Conservation (phyloP, 2,113 vertebrate species). For the Eolophus roseicapilla region DNA sequence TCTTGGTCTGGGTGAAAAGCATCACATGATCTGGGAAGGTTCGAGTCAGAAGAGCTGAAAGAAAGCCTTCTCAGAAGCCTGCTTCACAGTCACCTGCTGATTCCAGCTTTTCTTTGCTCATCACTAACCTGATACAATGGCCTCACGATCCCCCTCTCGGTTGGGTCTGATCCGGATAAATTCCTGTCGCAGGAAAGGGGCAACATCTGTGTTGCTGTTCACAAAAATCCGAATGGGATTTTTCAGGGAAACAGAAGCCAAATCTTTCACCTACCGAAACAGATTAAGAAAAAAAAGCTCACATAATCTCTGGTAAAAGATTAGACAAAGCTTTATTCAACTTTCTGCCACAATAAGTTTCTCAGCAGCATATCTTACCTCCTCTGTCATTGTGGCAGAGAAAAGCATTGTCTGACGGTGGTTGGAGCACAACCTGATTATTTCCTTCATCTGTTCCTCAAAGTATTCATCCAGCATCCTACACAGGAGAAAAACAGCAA, state of each 20-base stretch:
- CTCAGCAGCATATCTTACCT: slow-evolving; percentile 73
- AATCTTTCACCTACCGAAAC: slow-evolving; percentile 87
- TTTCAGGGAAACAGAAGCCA: slow-evolving; percentile 93
- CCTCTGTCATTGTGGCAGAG: slow-evolving; percentile 96
- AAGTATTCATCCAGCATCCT: slow-evolving; percentile 99
- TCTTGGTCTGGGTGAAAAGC: slow-evolving; percentile 98
- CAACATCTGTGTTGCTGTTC: slow-evolving; percentile 97
- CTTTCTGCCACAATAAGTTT: not conserved
- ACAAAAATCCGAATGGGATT: slow-evolving; percentile 92
- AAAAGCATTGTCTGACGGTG: slow-evolving; percentile 97
- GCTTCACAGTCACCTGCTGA: not conserved
- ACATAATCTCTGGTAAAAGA: not conserved
- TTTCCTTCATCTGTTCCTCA: slow-evolving; percentile 99
- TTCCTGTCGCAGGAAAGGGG: slow-evolving; percentile 93
- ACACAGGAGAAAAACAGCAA: not conserved
- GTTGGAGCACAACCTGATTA: slow-evolving; percentile 90
- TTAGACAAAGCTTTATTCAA: not conserved
- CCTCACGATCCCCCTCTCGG: slow-evolving; percentile 92
- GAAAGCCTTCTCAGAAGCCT: not conserved
- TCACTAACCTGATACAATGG: slow-evolving; percentile 86
- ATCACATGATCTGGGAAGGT: slow-evolving; percentile 96
- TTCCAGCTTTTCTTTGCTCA: not conserved
- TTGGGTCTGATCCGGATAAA: slow-evolving; percentile 91
- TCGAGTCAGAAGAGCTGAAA: slow-evolving; percentile 88
- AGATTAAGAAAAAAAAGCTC: not conserved